Evolutionary conservation across 2,797 vertebrate species (phyloP).

Genomic region (Phoxinus dragarum): DNA sequence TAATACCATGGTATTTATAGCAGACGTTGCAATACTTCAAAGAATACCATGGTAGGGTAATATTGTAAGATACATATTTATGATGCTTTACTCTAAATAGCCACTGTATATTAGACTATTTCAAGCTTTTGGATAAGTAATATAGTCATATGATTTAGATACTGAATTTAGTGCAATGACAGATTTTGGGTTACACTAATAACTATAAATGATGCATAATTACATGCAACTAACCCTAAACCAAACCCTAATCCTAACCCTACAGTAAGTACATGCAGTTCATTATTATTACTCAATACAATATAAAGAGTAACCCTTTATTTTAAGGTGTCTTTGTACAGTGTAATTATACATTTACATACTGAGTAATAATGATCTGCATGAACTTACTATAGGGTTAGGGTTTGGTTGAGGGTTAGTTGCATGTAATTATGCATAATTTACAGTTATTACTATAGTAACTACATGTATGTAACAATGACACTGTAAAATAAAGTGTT

Average conservation of each 20-base stretch:
- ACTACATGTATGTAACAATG: too few species aligned
- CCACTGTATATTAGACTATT: not conserved
- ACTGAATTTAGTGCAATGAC: not conserved
- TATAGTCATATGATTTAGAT: not conserved
- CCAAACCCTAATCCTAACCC: too few species aligned
- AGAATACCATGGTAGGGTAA: too few species aligned
- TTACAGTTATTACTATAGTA: not conserved
- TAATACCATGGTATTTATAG: not conserved
- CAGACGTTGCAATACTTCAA: not conserved
- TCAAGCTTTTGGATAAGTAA: not conserved
- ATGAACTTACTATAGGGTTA: too few species aligned
- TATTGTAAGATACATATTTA: too few species aligned
- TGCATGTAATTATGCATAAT: not conserved
- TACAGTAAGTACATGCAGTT: too few species aligned
- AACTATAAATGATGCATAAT: not conserved
- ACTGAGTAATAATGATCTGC: not conserved
- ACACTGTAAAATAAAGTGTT: too few species aligned
- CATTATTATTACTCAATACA: too few species aligned
- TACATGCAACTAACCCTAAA: not conserved
- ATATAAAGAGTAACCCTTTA: too few species aligned
- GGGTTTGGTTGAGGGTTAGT: too few species aligned
- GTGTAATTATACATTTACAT: not conserved
- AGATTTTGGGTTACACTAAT: not conserved
- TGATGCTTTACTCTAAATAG: not conserved
- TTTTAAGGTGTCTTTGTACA: not conserved